Base-by-base conservation (phyloP, 2,888 invertebrate species). In the Acleris sparsana region DNA sequence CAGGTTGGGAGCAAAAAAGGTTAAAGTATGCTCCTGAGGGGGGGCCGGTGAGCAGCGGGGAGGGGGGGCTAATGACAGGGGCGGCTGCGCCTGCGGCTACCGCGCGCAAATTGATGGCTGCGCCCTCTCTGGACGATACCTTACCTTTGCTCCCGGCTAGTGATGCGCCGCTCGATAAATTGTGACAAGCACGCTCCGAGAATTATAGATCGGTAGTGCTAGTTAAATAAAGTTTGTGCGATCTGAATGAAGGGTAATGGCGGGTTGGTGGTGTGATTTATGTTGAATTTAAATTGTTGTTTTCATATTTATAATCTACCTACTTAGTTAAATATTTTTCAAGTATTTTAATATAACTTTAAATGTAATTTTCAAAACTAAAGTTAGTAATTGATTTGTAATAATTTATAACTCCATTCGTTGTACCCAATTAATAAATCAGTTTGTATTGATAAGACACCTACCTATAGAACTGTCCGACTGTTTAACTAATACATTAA, bases 1-100 rank as follows among this genome's bases (percentile, higher is more conserved):
- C 92, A 91, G 92, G 92, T 92, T 92, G 89, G 88, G 85, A 86
- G 89, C 91, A 90, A 92, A 92, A 92, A 92, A 92, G 91, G 91
- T 91, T 92, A 92, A 89, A 89, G 89, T 90, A 89, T 89, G 88
- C 83, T 70, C 69, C 51, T 11, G 68, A 49, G 52, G 58, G 61
- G 76, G 72, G 72, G 69, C 71, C 56, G 66, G 25, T 62, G 62
- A 48, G 75, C 77, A 69, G 58, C 53, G 72, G 72, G 75, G 76
- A 71, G 75, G 71, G 70, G 75, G 78, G 86, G 82, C 83, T 91
- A 90, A 91, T 91, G 91, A 91, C 89, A 89, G 91, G 89, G 91
- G 92, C 89, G 89, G 90, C 86, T 87, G 92, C 89, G 91, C 92
- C 91, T 86, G 88, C 86, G 71, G 92, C 92, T 92, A 91, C 92